These are phyloP conservation scores for Cantharis nigra DNA, from an alignment of 2,888 invertebrate species.

Conservation along the genomic window DNA sequence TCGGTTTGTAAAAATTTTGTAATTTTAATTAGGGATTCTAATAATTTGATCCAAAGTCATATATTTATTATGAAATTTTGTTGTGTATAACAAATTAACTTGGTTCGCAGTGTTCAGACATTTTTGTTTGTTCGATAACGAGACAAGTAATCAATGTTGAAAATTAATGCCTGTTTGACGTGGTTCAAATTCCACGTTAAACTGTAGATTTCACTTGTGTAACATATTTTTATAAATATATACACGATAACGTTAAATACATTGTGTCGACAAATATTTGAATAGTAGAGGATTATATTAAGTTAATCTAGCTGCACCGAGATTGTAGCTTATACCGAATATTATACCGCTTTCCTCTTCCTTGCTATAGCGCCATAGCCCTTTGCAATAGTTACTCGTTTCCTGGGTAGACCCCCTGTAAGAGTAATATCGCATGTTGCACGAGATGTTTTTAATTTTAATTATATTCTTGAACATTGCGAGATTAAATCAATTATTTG, in stretches of 20 bases:
- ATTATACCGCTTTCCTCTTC: background rate
- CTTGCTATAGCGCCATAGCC: background rate
- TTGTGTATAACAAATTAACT: background rate
- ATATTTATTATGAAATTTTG: too few species aligned
- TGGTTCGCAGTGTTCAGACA: background rate
- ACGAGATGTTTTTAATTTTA: background rate
- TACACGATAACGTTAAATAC: background rate
- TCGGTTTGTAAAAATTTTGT: too few species aligned
- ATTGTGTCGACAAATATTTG: background rate
- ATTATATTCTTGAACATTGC: background rate
- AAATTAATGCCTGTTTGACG: background rate
- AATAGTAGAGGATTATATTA: background rate
- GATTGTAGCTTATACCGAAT: background rate
- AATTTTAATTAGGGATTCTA: too few species aligned
- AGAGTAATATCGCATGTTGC: background rate
- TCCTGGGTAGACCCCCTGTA: background rate
- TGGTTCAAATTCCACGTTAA: background rate
- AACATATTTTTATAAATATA: background rate
- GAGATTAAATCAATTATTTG: background rate
- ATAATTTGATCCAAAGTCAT: too few species aligned
- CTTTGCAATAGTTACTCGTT: background rate
- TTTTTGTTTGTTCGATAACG: background rate
- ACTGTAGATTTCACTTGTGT: background rate
- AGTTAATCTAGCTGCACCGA: background rate
- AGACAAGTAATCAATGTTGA: background rate